Percentiles rank a stretch among this genome's conserved stretches.
Conservation (phyloP, 2,888 invertebrate genomes). For the Leptopilina myrica region DNA sequence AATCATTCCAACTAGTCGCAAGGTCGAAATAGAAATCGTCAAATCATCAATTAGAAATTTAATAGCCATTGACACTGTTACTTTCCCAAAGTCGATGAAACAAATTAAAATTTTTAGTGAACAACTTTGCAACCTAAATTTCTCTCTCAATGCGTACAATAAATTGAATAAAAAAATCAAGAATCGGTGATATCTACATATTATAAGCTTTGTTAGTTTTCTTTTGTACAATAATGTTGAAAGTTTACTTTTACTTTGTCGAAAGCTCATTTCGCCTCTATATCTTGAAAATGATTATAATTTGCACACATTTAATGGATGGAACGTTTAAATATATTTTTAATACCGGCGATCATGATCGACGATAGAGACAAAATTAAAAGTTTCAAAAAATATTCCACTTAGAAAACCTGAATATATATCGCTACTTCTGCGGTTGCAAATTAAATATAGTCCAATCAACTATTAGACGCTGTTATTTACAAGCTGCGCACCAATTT, state of each 20-base stretch:
- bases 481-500: conserved; percentile 21
- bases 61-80: conserved; percentile 32
- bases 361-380: not conserved
- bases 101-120: conserved; percentile 30
- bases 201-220: conserved; percentile 30
- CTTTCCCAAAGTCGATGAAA: conserved; percentile 27
- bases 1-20: conserved; percentile 18
- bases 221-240: not conserved
- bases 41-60: conserved; percentile 41
- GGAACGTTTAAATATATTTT: not conserved
- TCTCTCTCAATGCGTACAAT: not conserved
- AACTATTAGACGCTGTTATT: conserved; percentile 25
- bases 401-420: conserved; percentile 33
- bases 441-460: conserved; percentile 38
- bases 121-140: conserved; percentile 17
- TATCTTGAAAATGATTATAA: conserved; percentile 4
- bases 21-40: conserved; percentile 38
- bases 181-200: not conserved
- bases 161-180: conserved; percentile 6
- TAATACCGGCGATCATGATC: not conserved
- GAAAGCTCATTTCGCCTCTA: not conserved
- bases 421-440: not conserved
- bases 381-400: conserved; percentile 9
- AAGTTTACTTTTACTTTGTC: conserved; percentile 19
- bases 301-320: not conserved